Evolutionary conservation across 1,140 invertebrate genomes (phyloP).

Genomic region (Lycorma delicatula): DNA sequence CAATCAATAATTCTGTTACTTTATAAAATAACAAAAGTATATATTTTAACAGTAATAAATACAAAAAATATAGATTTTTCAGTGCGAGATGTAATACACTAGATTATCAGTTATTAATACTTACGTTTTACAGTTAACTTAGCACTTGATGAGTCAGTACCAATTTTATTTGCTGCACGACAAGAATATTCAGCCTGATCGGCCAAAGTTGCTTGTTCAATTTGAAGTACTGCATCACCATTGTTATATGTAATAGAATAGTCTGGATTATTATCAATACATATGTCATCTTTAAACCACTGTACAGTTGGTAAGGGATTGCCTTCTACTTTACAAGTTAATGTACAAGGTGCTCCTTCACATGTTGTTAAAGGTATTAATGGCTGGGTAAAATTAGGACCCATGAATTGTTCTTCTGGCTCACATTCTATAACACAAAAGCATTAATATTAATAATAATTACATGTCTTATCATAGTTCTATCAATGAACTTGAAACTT

Average conservation of each 20-base stretch:
- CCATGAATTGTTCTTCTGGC: slow-evolving; percentile 51
- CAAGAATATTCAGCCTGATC: slow-evolving; percentile 57
- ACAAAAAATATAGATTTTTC: too few species aligned
- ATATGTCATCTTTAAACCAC: slow-evolving; percentile 67
- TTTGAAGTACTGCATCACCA: slow-evolving; percentile 51
- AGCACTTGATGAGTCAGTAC: slow-evolving; percentile 49
- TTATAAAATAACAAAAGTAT: too few species aligned
- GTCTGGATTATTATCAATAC: slow-evolving; percentile 64
- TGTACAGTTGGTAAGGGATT: slow-evolving; percentile 66
- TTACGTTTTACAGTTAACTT: slow-evolving; percentile 46
- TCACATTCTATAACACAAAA: slow-evolving; percentile 45
- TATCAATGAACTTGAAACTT: too few species aligned
- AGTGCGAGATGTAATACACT: too few species aligned
- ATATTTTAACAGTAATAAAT: too few species aligned
- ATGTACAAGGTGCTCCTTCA: slow-evolving; percentile 55
- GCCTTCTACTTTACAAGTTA: slow-evolving; percentile 62
- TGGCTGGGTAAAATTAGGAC: slow-evolving; percentile 54
- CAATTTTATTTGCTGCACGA: slow-evolving; percentile 58
- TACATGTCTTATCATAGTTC: too few species aligned
- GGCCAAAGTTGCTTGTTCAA: slow-evolving; percentile 46
- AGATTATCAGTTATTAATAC: slow-evolving; percentile 19
- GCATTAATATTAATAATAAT: neutral
- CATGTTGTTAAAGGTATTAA: slow-evolving; percentile 49
- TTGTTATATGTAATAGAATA: slow-evolving; percentile 57
- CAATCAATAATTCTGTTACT: too few species aligned